phyloP scores from a whole-genome alignment of 2,888 invertebrate genomes.

The Drosophila kokeensis region DNA sequence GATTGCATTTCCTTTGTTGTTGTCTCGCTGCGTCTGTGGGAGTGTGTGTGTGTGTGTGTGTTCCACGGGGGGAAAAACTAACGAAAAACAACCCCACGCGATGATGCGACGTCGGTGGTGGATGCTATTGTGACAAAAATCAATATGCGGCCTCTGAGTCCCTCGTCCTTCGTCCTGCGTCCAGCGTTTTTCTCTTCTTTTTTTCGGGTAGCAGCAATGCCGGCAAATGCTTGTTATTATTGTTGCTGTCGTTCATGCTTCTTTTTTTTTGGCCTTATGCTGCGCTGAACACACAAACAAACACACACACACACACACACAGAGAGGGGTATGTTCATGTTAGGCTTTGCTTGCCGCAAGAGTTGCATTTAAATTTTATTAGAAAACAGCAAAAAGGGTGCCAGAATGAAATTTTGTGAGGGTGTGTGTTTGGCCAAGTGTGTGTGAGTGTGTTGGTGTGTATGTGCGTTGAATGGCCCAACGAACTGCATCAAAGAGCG shows the following conservation, averaged over 20 bases:
- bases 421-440: conserved; percentile 19
- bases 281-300: conserved; percentile 48
- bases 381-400: conserved; percentile 52
- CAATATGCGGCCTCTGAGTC: conserved; percentile 48
- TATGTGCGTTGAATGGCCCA: conserved; percentile 30
- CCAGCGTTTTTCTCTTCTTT: conserved; percentile 5
- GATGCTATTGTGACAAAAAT: conserved; percentile 65
- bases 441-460: conserved; percentile 4
- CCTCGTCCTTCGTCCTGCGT: conserved; percentile 6
- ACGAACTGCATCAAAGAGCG: conserved; percentile 66
- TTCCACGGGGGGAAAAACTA: conserved; percentile 59
- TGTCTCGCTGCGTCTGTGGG: conserved; percentile 23
- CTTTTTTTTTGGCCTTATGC: conserved; percentile 35
- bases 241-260: conserved; percentile 26
- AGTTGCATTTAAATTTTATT: conserved; percentile 79
- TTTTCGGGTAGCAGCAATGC: conserved; percentile 31
- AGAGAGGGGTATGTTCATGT: conserved; percentile 34
- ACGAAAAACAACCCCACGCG: conserved; percentile 65
- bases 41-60: conserved; percentile 10
- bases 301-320: conserved; percentile 23
- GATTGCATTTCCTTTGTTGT: conserved; percentile 68
- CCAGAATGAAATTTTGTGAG: conserved; percentile 14
- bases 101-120: conserved; percentile 47
- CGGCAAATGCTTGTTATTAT: conserved; percentile 40
- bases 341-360: conserved; percentile 52